Evolutionary conservation across 1,140 invertebrate genomes (phyloP).

Genomic region (Caenorhabditis remanei): DNA sequence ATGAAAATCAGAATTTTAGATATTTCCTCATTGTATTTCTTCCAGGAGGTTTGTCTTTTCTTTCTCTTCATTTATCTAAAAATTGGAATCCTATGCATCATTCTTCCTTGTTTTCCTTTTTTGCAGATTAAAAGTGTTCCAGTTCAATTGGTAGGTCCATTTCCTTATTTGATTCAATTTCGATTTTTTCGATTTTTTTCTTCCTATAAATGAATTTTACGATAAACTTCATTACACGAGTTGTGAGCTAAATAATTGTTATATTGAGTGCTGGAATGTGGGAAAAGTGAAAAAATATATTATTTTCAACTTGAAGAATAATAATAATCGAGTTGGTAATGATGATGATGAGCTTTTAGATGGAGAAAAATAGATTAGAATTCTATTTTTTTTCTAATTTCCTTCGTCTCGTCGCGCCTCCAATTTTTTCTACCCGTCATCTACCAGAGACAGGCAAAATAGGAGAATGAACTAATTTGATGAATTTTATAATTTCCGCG

Average conservation of each 20-base stretch:
- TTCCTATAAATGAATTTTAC: background rate
- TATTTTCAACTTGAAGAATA: background rate
- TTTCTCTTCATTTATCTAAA: background rate
- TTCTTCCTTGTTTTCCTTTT: background rate
- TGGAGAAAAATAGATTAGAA: background rate
- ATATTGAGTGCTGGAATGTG: background rate
- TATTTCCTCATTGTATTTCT: background rate
- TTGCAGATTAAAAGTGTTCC: background rate
- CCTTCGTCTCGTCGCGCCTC: background rate
- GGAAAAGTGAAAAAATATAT: background rate
- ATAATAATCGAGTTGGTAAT: background rate
- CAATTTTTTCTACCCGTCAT: background rate
- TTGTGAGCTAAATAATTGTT: background rate
- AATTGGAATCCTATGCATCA: background rate
- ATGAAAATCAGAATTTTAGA: slow-evolving; percentile 19
- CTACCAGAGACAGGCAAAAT: background rate
- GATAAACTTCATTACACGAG: too few species aligned
- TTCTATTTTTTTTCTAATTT: slow-evolving; percentile 5
- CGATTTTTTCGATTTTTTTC: background rate
- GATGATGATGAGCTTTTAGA: slow-evolving; percentile 1
- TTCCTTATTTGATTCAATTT: background rate
- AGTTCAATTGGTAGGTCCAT: background rate
- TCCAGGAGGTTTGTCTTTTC: background rate
- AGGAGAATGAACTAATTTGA: slow-evolving; percentile 25
- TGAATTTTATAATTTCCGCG: slow-evolving; percentile 29